Percentiles rank a stretch among this genome's conserved stretches.
These are phyloP conservation scores for Dreissena polymorpha DNA, from an alignment of 1,140 invertebrate species.

Conservation along the genomic window DNA sequence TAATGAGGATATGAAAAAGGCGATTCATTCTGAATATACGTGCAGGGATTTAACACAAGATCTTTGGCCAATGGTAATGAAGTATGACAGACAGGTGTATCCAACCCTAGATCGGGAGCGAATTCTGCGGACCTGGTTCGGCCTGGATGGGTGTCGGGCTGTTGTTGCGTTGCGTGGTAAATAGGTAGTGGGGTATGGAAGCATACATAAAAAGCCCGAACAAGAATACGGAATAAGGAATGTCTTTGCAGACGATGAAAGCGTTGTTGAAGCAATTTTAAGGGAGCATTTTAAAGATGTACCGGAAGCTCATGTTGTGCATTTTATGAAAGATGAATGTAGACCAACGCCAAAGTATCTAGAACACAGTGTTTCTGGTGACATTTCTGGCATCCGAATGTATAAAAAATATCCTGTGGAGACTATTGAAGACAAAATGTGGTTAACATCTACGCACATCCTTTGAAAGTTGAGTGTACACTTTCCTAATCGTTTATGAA, in stretches of 20 bases:
- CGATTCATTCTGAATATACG: background rate
- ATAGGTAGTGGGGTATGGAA: too few relatives aligned
- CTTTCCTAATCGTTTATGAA: background rate
- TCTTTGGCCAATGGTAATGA: too few relatives aligned
- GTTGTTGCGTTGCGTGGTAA: too few relatives aligned
- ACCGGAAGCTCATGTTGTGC: too few relatives aligned
- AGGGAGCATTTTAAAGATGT: too few relatives aligned
- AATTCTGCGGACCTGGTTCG: constrained; percentile 7
- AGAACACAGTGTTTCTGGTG: background rate
- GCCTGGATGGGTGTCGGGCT: background rate
- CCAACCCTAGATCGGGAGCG: background rate
- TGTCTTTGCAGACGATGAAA: constrained; percentile 4
- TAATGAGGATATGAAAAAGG: background rate
- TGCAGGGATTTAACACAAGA: background rate
- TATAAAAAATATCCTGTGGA: background rate
- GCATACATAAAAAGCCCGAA: constrained; percentile 2
- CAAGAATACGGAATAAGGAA: background rate
- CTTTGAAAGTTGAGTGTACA: background rate
- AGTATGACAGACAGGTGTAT: too few relatives aligned
- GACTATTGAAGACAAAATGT: background rate
- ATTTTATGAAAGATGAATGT: too few relatives aligned
- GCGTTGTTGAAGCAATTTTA: too few relatives aligned
- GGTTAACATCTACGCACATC: background rate
- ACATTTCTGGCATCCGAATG: background rate
- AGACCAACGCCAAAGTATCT: background rate